A percentile compares a stretch with the other conserved stretches of the same genome.
Evolutionary conservation across 2,113 vertebrate species (phyloP).

Genomic region (Glareola pratincola): DNA sequence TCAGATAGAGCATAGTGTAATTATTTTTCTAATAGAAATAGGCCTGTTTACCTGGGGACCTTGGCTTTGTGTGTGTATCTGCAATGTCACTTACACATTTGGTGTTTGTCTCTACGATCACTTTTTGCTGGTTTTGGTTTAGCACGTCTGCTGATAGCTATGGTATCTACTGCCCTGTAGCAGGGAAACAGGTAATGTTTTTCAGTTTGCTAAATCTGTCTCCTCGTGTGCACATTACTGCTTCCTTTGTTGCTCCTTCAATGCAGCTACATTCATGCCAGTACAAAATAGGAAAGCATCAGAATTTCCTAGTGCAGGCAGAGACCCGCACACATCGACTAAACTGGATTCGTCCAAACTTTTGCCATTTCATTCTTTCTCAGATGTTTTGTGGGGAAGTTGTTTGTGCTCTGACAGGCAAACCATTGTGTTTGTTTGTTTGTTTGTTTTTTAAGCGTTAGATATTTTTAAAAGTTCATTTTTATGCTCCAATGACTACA

Average conservation of each 20-base stretch:
- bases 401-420: slow-evolving; percentile 11
- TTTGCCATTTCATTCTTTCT: slow-evolving; percentile 15
- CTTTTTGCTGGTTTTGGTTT: background rate
- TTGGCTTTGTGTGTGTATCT: background rate
- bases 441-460: background rate
- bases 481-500: slow-evolving; percentile 6
- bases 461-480: slow-evolving; percentile 24
- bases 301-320: background rate
- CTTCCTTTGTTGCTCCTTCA: background rate
- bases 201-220: background rate
- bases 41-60: background rate
- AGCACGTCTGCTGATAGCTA: background rate
- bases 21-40: background rate
- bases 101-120: background rate
- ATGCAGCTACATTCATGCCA: background rate
- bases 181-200: background rate
- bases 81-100: background rate
- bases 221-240: background rate
- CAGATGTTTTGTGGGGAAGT: slow-evolving; percentile 15
- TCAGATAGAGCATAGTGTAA: too few species aligned
- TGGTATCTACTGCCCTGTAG: background rate
- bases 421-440: slow-evolving; percentile 3
- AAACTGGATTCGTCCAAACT: slow-evolving; percentile 27
- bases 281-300: background rate
- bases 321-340: background rate